A percentile compares a stretch with the other conserved stretches of the same genome.
phyloP scores from a whole-genome alignment of 2,113 vertebrate species.

The Oryzias curvinotus region DNA sequence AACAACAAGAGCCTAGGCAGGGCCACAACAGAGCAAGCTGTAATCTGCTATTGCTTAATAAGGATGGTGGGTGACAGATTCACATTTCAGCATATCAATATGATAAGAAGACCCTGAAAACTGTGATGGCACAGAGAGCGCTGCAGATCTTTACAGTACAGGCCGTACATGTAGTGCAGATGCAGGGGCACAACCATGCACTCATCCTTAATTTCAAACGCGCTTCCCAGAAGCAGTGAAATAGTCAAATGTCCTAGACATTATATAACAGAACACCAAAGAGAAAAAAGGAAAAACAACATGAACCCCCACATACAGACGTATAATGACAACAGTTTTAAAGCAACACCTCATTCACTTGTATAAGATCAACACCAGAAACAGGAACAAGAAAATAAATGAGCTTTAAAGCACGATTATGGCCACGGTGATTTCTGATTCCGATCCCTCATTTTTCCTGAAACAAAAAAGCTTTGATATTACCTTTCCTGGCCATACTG shows the following conservation, averaged over 20 bases:
- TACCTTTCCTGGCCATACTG: conserved; percentile 27
- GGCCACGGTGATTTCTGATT: conserved; percentile 44
- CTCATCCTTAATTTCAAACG: conserved; percentile 74
- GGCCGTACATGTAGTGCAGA: conserved; percentile 53
- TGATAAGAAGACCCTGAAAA: conserved; percentile 68
- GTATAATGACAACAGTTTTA: conserved; percentile 53
- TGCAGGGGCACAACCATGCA: conserved; percentile 51
- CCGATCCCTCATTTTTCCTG: conserved; percentile 24
- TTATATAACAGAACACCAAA: conserved; percentile 73
- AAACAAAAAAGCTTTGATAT: conserved; percentile 18
- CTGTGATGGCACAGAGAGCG: conserved; percentile 64
- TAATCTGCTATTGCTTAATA: conserved; percentile 53
- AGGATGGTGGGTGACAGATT: conserved; percentile 46
- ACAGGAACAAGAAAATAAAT: conserved; percentile 42
- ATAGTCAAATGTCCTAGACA: conserved; percentile 87
- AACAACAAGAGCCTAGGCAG: conserved; percentile 23
- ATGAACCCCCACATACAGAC: conserved; percentile 44
- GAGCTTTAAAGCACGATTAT: conserved; percentile 42
- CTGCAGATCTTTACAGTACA: conserved; percentile 71
- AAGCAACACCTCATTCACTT: conserved; percentile 51
- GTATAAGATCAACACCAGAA: conserved; percentile 52
- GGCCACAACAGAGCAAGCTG: conserved; percentile 30
- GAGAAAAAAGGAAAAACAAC: conserved; percentile 33
- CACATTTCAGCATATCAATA: conserved; percentile 74
- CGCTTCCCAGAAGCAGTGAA: conserved; percentile 97